phyloP scores from a whole-genome alignment of 2,888 invertebrate genomes.

The Philereme vetulata region DNA sequence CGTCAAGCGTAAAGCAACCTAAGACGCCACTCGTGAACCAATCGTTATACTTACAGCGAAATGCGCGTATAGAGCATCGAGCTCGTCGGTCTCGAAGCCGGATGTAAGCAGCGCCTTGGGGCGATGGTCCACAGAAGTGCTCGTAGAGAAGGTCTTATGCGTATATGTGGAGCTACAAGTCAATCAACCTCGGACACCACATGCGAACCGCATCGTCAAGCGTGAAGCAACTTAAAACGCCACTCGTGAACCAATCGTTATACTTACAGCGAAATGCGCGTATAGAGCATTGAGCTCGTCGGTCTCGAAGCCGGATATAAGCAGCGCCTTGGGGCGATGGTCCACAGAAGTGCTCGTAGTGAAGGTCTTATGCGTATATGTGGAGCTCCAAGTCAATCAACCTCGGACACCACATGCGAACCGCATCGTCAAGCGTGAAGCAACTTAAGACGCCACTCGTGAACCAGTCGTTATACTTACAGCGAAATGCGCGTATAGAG shows the following conservation, averaged over 20 bases:
- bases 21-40: slow-evolving; percentile 1
- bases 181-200: too few relatives aligned
- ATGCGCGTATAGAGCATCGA: slow-evolving; percentile 90
- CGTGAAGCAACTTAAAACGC: too few relatives aligned
- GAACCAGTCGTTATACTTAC: slow-evolving; percentile 77
- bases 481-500: slow-evolving; percentile 92
- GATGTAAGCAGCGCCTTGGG: slow-evolving; percentile 94
- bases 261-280: slow-evolving; percentile 92
- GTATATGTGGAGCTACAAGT: slow-evolving; percentile 54
- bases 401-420: too few relatives aligned
- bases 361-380: slow-evolving; percentile 59
- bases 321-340: slow-evolving; percentile 92
- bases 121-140: slow-evolving; percentile 91
- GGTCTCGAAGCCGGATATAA: slow-evolving; percentile 95
- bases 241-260: not conserved
- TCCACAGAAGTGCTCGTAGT: slow-evolving; percentile 87
- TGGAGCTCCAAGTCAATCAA: slow-evolving; percentile 60
- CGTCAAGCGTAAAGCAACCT: too few relatives aligned
- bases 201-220: too few relatives aligned
- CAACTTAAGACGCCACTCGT: slow-evolving; percentile 5
- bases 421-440: too few relatives aligned
- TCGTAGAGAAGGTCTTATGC: slow-evolving; percentile 67
- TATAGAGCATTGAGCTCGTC: slow-evolving; percentile 91
- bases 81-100: slow-evolving; percentile 93
- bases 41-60: slow-evolving; percentile 87